A percentile compares a stretch with the other conserved stretches of the same genome.
These are phyloP conservation scores for Lepeophtheirus salmonis DNA, from an alignment of 1,140 invertebrate species.

Conservation along the genomic window DNA sequence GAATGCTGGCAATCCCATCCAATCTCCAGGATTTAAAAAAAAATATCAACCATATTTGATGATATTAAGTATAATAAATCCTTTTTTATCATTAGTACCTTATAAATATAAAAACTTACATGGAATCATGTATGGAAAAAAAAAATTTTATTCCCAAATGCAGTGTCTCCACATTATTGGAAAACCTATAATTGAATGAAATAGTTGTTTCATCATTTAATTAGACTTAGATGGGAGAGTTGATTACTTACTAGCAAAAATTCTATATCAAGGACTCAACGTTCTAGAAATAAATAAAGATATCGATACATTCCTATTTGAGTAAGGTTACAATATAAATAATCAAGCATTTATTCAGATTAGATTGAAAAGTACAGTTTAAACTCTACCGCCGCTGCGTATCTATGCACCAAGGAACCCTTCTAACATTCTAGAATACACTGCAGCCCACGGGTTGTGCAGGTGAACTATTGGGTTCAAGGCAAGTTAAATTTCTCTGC, in stretches of 20 bases:
- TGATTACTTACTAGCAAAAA: conserved; percentile 84
- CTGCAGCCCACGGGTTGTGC: too few relatives aligned
- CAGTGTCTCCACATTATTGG: conserved; percentile 92
- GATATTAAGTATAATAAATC: not conserved
- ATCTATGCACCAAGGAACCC: too few relatives aligned
- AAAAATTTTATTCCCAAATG: conserved; percentile 95
- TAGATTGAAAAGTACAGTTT: conserved; percentile 73
- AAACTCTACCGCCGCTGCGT: too few relatives aligned
- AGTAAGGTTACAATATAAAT: conserved; percentile 88
- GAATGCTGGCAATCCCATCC: conserved; percentile 54
- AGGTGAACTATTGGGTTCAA: too few relatives aligned
- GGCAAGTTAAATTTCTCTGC: too few relatives aligned
- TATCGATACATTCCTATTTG: conserved; percentile 81
- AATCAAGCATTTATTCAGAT: conserved; percentile 91
- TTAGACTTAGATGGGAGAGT: conserved; percentile 60
- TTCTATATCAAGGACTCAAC: conserved; percentile 85
- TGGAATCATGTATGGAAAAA: conserved; percentile 78
- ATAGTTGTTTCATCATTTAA: conserved; percentile 65
- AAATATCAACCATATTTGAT: conserved; percentile 23
- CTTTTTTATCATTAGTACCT: conserved; percentile 18
- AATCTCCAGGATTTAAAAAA: conserved; percentile 33
- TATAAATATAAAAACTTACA: conserved; percentile 32
- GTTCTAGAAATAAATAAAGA: conserved; percentile 94
- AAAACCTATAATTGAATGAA: conserved; percentile 92
- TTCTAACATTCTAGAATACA: too few relatives aligned